Conservation (phyloP, 2,888 invertebrate genomes). For the Cantharis nigra region DNA sequence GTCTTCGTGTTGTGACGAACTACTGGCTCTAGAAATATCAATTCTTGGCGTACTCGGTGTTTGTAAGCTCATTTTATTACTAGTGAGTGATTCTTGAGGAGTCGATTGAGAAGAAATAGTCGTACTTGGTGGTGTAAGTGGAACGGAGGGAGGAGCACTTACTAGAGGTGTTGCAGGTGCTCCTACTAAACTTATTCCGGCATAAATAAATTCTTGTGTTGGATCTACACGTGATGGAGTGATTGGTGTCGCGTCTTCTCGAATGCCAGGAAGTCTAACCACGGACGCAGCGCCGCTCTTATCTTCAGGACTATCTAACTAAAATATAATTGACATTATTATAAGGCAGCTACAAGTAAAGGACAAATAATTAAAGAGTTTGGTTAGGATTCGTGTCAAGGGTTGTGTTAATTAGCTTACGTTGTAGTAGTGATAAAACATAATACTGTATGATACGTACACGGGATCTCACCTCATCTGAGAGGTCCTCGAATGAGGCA, state of each 20-base stretch:
- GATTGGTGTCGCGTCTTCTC: slow-evolving; percentile 57
- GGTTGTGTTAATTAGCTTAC: slow-evolving; percentile 10
- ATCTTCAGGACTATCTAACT: slow-evolving; percentile 65
- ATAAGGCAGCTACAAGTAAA: neutral
- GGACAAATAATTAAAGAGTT: neutral
- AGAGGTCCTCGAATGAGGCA: slow-evolving; percentile 90
- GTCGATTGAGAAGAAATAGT: slow-evolving; percentile 43
- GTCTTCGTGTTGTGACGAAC: slow-evolving; percentile 83
- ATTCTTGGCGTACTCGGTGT: slow-evolving; percentile 82
- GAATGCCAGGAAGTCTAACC: slow-evolving; percentile 62
- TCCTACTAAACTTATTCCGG: slow-evolving; percentile 51
- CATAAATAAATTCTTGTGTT: slow-evolving; percentile 38
- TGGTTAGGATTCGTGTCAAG: slow-evolving; percentile 11
- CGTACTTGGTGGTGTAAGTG: slow-evolving; percentile 42
- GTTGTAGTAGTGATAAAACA: slow-evolving; percentile 9
- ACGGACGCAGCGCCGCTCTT: slow-evolving; percentile 55
- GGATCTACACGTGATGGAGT: slow-evolving; percentile 36
- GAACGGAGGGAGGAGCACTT: slow-evolving; percentile 5
- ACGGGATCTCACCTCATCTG: slow-evolving; percentile 75
- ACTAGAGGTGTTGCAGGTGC: slow-evolving; percentile 43
- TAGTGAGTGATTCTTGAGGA: slow-evolving; percentile 35
- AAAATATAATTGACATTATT: slow-evolving; percentile 38
- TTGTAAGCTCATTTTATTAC: slow-evolving; percentile 53
- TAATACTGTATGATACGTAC: slow-evolving; percentile 59
- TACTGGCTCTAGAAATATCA: slow-evolving; percentile 87